Evolutionary conservation across 2,888 invertebrate genomes (phyloP), one percentile per base, ranked within the genome.

Genomic region (Nephrotoma flavescens): DNA sequence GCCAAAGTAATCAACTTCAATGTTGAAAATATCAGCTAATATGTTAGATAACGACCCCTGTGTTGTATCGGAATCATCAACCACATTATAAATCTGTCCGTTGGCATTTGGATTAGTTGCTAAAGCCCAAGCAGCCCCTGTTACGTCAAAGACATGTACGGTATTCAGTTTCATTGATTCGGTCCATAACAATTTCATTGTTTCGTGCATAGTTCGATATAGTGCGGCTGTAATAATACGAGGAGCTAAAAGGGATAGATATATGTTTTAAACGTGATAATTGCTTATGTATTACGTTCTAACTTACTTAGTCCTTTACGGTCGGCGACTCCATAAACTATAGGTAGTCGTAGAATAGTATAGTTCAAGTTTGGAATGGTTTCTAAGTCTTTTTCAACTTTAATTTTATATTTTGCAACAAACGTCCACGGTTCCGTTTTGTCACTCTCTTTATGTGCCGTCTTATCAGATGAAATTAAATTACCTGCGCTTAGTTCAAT

Each of bases 111-210:
- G 91, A 86, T 90, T 90, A 31, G 90, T 91, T n/a, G 93, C 93
- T 41, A 97, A 92, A 88, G 94, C 94, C 96, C 96, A 96, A 88
- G 96, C 93, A 0, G 97, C 97, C 87, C 95, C 93, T 90, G 95
- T 96, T n/a, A 97, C 93, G 92, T 98, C 98, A 31, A 92, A 91
- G 0, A 97, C 96, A 91, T 98, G 97, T 41, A 98, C 95, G 0
- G 98, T 98, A 92, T 97, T 97, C 92, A 97, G 94, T 90, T 94
- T 95, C 88, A 98, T 93, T 87, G 96, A 95, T 11, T 95, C 95
- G 71, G 96, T 96, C 97, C 98, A 98, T 41, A 98, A 92, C 47
- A 98, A 93, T 91, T 97, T 97, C 97, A 98, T 97, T 88, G 96
- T 96, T 92, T 98, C 97, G 52, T 95, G 94, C 44, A 90, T 97